Evolutionary conservation across 2,113 vertebrate species (phyloP), one percentile per base, ranked within the genome.

Genomic region (Tupaia tana): DNA sequence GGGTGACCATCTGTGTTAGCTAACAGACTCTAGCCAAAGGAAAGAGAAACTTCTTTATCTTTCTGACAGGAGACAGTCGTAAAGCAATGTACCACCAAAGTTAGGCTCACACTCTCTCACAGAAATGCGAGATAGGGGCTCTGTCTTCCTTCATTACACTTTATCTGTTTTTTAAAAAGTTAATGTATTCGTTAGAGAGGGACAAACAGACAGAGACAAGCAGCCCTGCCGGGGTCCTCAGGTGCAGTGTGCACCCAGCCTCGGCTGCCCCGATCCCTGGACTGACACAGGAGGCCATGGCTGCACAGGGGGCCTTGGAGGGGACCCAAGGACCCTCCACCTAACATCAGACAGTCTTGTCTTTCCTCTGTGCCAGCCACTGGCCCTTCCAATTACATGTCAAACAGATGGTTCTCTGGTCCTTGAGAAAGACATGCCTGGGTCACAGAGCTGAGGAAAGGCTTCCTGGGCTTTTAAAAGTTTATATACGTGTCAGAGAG

Each of bases 381-480:
- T 43, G 43, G 43, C 43, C 43, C 43, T 6, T 43, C 43, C 6
- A 11, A 69, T 71, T 58, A 20, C 29, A 43, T 74, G 90, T 90
- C 70, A 58, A 78, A 56, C 27, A 34, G 29, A 56, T 12, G 27
- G 15, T 81, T 70, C 75, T 54, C 20, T 27, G 13, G 69, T 78
- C 25, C 75, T 78, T 86, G 79, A 93, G 80, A 95, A 96, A 77
- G 31, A 77, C 9, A 74, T 25, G 74, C 66, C 24, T 15, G 20
- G 4, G 27, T 56, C 84, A 79, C 7, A 27, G 25, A 89, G 67
- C n/a, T 75, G 43, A n/a, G 1, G 31, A 73, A 71, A 58, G 8
- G 13, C 8, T 75, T 66, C 22, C 19, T 52, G 69, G 24, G n/a
- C 10, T 77, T 95, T 82, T 58, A 85, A 64, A 67, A 75, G 63